These are phyloP conservation scores for Tillus elongatus DNA, from an alignment of 2,888 invertebrate species.

Conservation along the genomic window DNA sequence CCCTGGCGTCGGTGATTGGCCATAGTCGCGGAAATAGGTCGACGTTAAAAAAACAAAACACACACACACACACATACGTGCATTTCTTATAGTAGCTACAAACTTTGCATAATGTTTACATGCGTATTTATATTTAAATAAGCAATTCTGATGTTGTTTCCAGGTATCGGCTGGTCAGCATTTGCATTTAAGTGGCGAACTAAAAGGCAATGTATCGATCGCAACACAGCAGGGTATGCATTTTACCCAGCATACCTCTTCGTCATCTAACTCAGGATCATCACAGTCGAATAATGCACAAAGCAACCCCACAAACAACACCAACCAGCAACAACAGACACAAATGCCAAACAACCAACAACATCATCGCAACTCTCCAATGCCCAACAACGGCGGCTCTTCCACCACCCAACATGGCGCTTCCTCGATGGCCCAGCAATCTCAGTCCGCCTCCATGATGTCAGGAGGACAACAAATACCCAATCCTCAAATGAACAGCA, in stretches of 20 bases:
- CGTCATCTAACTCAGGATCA: constrained; percentile 16
- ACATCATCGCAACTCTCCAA: no score
- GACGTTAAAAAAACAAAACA: no score
- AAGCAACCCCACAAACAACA: constrained; percentile 32
- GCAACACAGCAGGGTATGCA: constrained; percentile 82
- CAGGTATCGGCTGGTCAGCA: constrained; percentile 84
- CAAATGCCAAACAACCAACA: constrained; percentile 12
- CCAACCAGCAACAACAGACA: constrained; percentile 14
- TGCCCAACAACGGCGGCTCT: constrained; percentile 17
- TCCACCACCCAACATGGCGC: constrained; percentile 12
- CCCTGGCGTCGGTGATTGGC: no score
- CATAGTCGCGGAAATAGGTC: no score
- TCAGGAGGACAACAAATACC: constrained; percentile 21
- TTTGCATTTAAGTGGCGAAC: constrained; percentile 65
- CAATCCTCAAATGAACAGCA: constrained; percentile 22
- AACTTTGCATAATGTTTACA: no score
- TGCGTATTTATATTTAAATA: no score
- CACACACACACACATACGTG: no score
- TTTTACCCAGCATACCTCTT: constrained; percentile 45
- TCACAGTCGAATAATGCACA: constrained; percentile 33
- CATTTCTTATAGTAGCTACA: no score
- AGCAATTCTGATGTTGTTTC: constrained; percentile 19
- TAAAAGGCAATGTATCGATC: constrained; percentile 66
- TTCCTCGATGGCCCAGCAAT: constrained; percentile 8
- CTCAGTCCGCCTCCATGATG: constrained; percentile 14